Conservation (phyloP, 2,113 vertebrate genomes). For the Macrotus californicus region DNA sequence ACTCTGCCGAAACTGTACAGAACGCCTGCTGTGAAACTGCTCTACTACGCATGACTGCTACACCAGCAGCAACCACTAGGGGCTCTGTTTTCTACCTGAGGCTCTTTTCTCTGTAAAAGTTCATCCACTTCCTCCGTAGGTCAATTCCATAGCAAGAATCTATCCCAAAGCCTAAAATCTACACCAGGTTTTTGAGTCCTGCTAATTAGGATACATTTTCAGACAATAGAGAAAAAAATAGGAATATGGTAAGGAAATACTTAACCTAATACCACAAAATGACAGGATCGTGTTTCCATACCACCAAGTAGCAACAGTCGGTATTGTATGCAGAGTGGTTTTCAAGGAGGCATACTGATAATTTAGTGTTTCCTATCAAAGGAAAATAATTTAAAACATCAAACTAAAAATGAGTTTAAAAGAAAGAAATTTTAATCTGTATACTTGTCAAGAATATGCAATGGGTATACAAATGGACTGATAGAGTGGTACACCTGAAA, state of each 20-base stretch:
- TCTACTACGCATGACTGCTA: background rate
- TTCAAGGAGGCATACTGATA: background rate
- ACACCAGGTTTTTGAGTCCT: background rate
- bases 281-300: slow-evolving; percentile 54
- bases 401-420: background rate
- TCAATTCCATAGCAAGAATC: background rate
- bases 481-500: background rate
- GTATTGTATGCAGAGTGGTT: background rate
- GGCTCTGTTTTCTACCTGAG: background rate
- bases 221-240: background rate
- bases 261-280: slow-evolving; percentile 1
- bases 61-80: background rate
- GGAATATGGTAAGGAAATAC: background rate
- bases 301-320: slow-evolving; percentile 12
- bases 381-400: background rate
- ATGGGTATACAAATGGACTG: background rate
- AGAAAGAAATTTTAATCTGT: slow-evolving; percentile 22
- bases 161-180: background rate
- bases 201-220: slow-evolving; percentile 42
- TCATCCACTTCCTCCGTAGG: background rate
- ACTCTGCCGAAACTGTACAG: background rate
- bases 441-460: background rate
- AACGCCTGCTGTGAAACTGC: background rate
- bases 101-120: background rate
- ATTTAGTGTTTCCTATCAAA: slow-evolving; percentile 31